These are phyloP conservation scores for Syrmaticus mikado DNA, from an alignment of 2,113 vertebrate species.

Conservation along the genomic window DNA sequence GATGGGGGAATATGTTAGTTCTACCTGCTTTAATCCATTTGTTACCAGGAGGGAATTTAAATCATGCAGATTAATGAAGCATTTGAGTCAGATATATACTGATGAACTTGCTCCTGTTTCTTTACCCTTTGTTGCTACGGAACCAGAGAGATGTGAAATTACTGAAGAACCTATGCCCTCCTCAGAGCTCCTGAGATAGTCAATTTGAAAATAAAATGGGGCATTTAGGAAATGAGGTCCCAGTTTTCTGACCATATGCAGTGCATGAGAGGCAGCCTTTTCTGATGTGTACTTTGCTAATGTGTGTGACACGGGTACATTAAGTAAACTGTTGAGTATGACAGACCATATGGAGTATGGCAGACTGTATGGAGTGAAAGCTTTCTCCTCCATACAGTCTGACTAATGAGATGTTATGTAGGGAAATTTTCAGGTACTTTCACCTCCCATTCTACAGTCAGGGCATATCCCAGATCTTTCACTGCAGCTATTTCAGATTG, in stretches of 20 bases:
- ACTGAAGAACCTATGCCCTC: neutral
- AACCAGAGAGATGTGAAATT: constrained; percentile 46
- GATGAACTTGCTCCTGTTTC: constrained; percentile 20
- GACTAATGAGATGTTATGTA: neutral
- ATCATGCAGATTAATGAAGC: constrained; percentile 37
- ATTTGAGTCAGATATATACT: constrained; percentile 18
- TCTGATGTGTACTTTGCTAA: constrained; percentile 43
- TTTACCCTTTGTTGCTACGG: neutral
- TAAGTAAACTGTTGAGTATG: neutral
- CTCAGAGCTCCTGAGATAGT: constrained; percentile 11
- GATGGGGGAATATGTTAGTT: constrained; percentile 37
- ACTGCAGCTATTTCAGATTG: neutral
- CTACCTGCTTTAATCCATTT: constrained; percentile 49
- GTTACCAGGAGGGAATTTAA: constrained; percentile 26
- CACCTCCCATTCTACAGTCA: neutral
- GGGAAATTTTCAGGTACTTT: neutral
- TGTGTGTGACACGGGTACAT: neutral
- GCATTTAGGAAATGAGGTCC: constrained; percentile 43
- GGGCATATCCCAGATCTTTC: neutral
- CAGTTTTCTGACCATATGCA: constrained; percentile 7
- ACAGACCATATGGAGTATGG: neutral
- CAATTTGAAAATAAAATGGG: constrained; percentile 48
- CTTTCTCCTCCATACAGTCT: neutral
- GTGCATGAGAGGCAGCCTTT: constrained; percentile 25
- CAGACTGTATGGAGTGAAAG: neutral